Conservation (phyloP, 2,113 vertebrate genomes). For the western clawed frog (Xenopus tropicalis) region UCB_Xtro_10.0 CM004447.2:1314501-1315000, state of each 20-base stretch:
- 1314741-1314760: constrained; percentile 4
- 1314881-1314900: background rate
- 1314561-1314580: constrained; percentile 14
- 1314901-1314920: background rate
- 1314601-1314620: constrained; percentile 11
- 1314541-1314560: constrained; percentile 3
- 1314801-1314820: background rate
- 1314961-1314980: too few species aligned
- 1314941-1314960: too few species aligned
- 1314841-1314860: too few species aligned
- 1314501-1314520: too few species aligned
- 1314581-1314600: constrained; percentile 15
- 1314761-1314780: constrained; percentile 15
- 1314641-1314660: too few species aligned
- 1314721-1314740: background rate
- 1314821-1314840: background rate
- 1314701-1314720: background rate
- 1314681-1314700: background rate
- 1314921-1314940: background rate
- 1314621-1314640: background rate
- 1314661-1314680: background rate
- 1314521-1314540: constrained; percentile 9
- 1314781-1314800: constrained; percentile 19
- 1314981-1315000: too few species aligned
- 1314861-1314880: background rate